A percentile compares a stretch with the other conserved stretches of the same genome.
These are phyloP conservation scores for Phylloscopus trochilus DNA, from an alignment of 2,113 vertebrate genomes.

Conservation along the genomic window DNA sequence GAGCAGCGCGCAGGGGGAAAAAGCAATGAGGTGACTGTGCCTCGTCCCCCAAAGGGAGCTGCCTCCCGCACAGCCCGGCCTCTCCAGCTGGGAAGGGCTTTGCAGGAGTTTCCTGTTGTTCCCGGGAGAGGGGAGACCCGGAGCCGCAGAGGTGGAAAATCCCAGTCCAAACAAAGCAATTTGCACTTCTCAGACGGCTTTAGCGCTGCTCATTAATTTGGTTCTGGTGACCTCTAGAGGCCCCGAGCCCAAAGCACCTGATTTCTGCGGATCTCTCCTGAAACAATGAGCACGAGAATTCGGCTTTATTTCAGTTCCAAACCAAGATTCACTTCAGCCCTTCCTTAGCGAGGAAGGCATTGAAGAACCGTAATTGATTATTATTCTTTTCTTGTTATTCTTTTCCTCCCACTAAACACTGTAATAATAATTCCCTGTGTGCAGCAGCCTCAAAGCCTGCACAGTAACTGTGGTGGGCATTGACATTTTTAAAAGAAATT, in stretches of 20 bases:
- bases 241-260: neutral
- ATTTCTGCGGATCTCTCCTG: neutral
- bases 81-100: neutral
- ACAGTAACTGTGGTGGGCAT: neutral
- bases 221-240: constrained; percentile 68
- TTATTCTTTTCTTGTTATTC: neutral
- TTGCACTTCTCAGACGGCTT: neutral
- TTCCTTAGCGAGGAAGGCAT: neutral
- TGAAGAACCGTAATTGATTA: neutral
- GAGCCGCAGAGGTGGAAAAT: neutral
- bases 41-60: neutral
- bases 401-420: neutral
- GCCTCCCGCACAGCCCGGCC: neutral
- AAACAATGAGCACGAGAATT: neutral
- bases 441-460: neutral
- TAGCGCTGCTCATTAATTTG: neutral
- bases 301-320: neutral
- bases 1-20: accelerated
- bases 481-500: neutral
- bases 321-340: neutral
- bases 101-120: neutral
- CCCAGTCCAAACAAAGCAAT: neutral
- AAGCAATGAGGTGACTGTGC: neutral
- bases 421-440: neutral
- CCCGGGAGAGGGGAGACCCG: neutral